Base-by-base conservation (phyloP, 2,797 vertebrate genomes). In the Salarias fasciatus region DNA sequence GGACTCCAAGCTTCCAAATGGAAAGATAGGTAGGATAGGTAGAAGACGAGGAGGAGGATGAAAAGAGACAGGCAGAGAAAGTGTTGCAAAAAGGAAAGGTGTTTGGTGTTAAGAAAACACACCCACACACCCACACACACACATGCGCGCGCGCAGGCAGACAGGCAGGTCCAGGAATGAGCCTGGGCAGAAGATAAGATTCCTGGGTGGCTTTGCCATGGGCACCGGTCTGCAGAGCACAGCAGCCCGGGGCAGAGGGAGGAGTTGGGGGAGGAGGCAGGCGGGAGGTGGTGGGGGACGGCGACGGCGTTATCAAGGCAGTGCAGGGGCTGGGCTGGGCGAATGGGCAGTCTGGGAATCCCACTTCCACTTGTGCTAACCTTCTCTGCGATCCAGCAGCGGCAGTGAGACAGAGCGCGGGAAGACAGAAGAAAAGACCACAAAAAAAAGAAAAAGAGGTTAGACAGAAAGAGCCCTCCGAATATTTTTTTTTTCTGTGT, bases 171-270 rank as follows among this genome's bases (percentile, higher is more conserved):
- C 74, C 78, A 81, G 73, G 75, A 86, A 81, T 81, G 75, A 86
- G 89, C 79, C 91, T 92, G 92, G 86, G 74, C 73, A 78, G 79
- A 76, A 92, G 93, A 94, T 94, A 94, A 92, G 90, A 92, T 92
- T 93, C 92, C 92, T 92, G 89, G 85, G 91, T 92, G 91, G 89
- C 85, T 91, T 86, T 87, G 81, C 86, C 65, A 72, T 83, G 79
- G 88, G 89, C 81, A 83, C 42, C 60, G 83, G 88, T 87, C 86
- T 84, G 82, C 75, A 83, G 76, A 82, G 77, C 84, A 80, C 86
- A 80, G 80, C 79, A 74, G 80, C 86, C 83, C 66, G 69, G 85
- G 88, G 88, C 84, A 82, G 56, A 71, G 57, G 87, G 86, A 83
- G 74, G 81, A 70, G 77, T 54, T 75, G 56, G 75, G 57, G 38